These are phyloP conservation scores for Rhincodon typus DNA, from an alignment of 2,797 vertebrate genomes.

Conservation along the genomic window DNA sequence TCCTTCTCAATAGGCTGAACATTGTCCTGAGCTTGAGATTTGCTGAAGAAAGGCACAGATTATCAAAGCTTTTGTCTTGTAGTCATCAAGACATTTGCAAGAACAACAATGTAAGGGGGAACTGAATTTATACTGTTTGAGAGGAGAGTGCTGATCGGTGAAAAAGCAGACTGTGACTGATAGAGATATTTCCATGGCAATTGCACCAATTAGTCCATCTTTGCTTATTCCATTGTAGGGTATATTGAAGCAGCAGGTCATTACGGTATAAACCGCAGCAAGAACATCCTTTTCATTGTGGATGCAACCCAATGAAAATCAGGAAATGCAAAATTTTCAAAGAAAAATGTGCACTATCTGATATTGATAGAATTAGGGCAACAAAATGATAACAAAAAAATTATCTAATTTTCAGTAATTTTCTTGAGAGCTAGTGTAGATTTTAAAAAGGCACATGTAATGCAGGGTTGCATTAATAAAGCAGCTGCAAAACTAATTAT, in stretches of 20 bases:
- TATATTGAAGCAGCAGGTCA: neutral
- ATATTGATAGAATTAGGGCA: neutral
- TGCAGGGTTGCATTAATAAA: neutral
- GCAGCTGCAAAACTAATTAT: neutral
- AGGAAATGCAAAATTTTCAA: neutral
- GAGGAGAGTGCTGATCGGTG: too few relatives aligned
- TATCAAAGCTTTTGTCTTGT: too few relatives aligned
- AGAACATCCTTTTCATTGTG: neutral
- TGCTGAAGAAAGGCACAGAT: neutral
- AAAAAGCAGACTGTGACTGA: too few relatives aligned
- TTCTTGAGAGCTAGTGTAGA: neutral
- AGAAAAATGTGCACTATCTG: neutral
- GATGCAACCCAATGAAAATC: neutral
- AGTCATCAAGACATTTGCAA: too few relatives aligned
- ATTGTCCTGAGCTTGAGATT: neutral
- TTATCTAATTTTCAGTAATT: neutral
- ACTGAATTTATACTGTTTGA: too few relatives aligned
- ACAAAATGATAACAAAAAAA: neutral
- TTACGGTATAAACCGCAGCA: neutral
- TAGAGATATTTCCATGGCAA: too few relatives aligned
- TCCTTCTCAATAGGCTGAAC: neutral
- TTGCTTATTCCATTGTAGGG: neutral
- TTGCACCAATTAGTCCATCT: neutral
- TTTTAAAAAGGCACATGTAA: neutral
- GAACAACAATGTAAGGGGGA: too few relatives aligned